Evolutionary conservation across 1,140 invertebrate species (phyloP).

Genomic region (Paracyclopina nana): DNA sequence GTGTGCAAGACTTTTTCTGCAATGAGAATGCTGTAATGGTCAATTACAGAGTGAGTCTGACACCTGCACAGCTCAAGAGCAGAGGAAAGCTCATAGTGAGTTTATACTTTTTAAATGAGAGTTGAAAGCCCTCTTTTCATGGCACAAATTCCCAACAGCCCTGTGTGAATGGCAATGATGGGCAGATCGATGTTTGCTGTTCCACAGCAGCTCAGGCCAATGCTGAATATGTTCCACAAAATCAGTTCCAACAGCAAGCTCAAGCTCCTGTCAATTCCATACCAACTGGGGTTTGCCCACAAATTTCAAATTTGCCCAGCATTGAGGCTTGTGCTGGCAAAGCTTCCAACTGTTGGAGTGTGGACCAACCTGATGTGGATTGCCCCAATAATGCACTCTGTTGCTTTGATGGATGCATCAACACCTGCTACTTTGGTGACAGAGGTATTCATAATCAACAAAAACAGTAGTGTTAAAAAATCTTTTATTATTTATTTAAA

Average conservation of each 20-base stretch:
- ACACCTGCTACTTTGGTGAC: slow-evolving; percentile 13
- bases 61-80: background rate
- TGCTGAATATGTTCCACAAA: no score
- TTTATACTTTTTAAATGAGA: no score
- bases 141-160: no score
- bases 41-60: background rate
- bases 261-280: background rate
- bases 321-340: background rate
- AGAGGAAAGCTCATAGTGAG: slow-evolving; percentile 7
- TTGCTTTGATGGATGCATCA: slow-evolving; percentile 16
- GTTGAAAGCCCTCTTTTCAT: no score
- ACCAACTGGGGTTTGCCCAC: background rate
- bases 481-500: no score
- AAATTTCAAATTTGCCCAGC: background rate
- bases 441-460: no score
- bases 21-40: slow-evolving; percentile 5
- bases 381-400: slow-evolving; percentile 14
- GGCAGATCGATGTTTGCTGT: slow-evolving; percentile 7
- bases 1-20: slow-evolving; percentile 1
- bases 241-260: background rate
- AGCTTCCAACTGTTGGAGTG: slow-evolving; percentile 14
- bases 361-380: slow-evolving; percentile 11
- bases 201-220: background rate
- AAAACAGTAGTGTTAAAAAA: no score
- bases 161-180: slow-evolving; percentile 2